Evolutionary conservation across 2,113 vertebrate species (phyloP).

Genomic region (Pseudolaguvia tuberculata): DNA sequence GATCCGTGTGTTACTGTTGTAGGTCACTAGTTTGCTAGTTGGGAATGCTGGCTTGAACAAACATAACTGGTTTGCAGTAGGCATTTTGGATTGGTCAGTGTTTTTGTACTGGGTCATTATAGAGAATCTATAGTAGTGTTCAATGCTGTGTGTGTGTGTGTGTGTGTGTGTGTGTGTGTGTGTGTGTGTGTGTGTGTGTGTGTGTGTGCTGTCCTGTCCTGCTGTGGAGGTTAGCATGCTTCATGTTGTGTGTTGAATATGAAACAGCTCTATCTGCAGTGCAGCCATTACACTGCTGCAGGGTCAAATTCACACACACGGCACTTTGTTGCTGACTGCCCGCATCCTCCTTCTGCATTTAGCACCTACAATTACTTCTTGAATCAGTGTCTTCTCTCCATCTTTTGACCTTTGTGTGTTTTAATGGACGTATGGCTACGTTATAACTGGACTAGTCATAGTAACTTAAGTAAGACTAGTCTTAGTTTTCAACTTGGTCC

Average conservation of each 20-base stretch:
- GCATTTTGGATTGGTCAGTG: not conserved
- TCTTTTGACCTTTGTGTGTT: conserved; percentile 13
- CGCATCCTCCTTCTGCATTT: conserved; percentile 7
- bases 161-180: conserved; percentile 19
- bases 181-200: conserved; percentile 23
- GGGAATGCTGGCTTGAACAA: no score
- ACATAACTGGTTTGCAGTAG: no score
- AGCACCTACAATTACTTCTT: conserved; percentile 17
- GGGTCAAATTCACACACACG: conserved; percentile 14
- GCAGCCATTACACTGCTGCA: conserved; percentile 38
- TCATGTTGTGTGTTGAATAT: conserved; percentile 39
- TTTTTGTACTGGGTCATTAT: not conserved
- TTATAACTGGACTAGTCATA: not conserved
- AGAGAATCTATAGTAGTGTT: not conserved
- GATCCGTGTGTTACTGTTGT: no score
- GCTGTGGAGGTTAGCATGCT: conserved; percentile 16
- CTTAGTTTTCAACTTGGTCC: not conserved
- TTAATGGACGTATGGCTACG: no score
- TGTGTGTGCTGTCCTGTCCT: no score
- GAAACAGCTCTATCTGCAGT: conserved; percentile 49
- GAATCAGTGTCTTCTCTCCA: conserved; percentile 5
- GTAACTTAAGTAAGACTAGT: not conserved
- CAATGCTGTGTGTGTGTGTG: conserved; percentile 11
- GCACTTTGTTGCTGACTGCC: conserved; percentile 16
- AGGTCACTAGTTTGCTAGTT: not conserved